phyloP scores from a whole-genome alignment of 2,797 vertebrate species.

The Toxotes lorentzi region DNA sequence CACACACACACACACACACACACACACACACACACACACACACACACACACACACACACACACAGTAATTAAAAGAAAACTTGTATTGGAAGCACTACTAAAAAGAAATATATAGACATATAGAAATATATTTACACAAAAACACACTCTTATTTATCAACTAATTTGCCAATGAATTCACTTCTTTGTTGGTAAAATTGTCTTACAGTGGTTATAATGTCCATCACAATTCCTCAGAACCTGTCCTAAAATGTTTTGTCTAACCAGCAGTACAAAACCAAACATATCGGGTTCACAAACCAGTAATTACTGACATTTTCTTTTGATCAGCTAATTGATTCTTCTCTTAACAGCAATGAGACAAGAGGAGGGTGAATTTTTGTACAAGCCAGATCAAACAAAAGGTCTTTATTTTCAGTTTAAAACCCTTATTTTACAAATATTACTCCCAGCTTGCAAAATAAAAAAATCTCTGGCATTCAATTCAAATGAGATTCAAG shows the following conservation, averaged over 20 bases:
- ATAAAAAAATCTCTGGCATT: background rate
- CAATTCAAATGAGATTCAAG: conserved; percentile 55
- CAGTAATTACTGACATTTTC: too few species aligned
- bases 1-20: background rate
- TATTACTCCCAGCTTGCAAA: background rate
- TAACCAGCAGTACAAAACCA: too few species aligned
- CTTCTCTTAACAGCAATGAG: background rate
- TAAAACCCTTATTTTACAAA: conserved; percentile 9
- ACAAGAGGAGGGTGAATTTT: background rate
- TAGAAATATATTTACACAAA: background rate
- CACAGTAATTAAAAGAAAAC: conserved; percentile 16
- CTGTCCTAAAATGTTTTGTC: background rate
- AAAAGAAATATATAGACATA: conserved; percentile 27
- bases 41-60: background rate
- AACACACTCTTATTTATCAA: background rate
- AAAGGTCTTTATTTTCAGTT: conserved; percentile 14
- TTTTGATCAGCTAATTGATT: too few species aligned
- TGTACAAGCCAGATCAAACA: background rate
- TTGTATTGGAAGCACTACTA: conserved; percentile 1
- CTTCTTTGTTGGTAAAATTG: background rate
- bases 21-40: background rate
- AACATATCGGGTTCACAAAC: too few species aligned
- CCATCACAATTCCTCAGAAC: background rate
- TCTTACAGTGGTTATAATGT: background rate
- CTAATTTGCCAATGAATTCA: background rate